These are phyloP conservation scores for Marronus borbonicus DNA, from an alignment of 2,888 invertebrate species.

Conservation along the genomic window DNA sequence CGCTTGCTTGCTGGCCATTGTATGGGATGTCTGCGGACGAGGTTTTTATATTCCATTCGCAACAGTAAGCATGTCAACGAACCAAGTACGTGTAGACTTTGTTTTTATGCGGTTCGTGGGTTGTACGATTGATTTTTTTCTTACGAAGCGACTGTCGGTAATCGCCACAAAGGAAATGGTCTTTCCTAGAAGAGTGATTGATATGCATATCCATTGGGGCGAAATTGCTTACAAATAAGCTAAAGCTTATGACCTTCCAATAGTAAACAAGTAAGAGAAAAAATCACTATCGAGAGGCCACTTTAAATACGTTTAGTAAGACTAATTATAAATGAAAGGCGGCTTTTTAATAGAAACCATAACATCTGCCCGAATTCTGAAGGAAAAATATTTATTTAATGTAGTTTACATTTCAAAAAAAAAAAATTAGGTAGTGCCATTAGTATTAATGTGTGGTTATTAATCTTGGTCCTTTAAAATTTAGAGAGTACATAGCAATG, in stretches of 20 bases:
- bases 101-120: slow-evolving; percentile 31
- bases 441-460: no score
- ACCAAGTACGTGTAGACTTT: slow-evolving; percentile 18
- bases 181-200: slow-evolving; percentile 3
- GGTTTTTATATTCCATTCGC: slow-evolving; percentile 14
- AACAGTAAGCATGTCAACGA: slow-evolving; percentile 23
- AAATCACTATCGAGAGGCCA: no score
- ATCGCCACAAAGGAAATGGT: slow-evolving; percentile 1
- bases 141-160: neutral
- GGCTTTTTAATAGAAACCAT: no score
- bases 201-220: neutral
- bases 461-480: no score
- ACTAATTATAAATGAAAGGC: no score
- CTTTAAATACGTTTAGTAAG: no score
- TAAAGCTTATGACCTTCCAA: neutral
- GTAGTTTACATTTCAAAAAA: no score
- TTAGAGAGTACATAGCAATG: no score
- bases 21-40: slow-evolving; percentile 6
- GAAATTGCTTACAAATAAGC: slow-evolving; percentile 3
- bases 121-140: slow-evolving; percentile 24
- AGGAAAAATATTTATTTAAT: no score
- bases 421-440: no score
- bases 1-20: slow-evolving; percentile 1
- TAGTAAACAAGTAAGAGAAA: no score
- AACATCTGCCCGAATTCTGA: no score